Evolutionary conservation across 2,888 invertebrate species (phyloP).

Genomic region (Drosophila recens): DNA sequence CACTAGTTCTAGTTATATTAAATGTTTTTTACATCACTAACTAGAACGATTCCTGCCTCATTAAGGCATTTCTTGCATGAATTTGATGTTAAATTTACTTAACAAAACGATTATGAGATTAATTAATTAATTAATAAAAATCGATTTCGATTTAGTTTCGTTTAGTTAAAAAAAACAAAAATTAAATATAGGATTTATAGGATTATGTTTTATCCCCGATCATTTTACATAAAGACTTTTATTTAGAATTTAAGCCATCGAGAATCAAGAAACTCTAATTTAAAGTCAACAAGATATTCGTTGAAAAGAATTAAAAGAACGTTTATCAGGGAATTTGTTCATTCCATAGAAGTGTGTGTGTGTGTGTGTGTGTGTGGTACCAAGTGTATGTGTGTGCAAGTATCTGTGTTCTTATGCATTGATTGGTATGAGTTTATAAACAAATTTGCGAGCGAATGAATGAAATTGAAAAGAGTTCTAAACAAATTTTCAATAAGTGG

Average conservation of each 20-base stretch:
- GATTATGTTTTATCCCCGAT: not conserved
- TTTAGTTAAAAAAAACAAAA: not conserved
- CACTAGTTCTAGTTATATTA: too few species aligned
- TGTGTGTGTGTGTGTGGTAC: not conserved
- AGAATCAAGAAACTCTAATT: not conserved
- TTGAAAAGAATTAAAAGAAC: conserved; percentile 1
- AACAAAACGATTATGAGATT: not conserved
- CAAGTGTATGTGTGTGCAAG: not conserved
- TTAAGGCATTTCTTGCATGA: not conserved
- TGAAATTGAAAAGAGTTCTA: conserved; percentile 38
- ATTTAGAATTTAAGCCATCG: not conserved
- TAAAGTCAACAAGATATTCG: not conserved
- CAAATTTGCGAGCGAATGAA: conserved; percentile 36
- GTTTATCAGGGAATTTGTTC: conserved; percentile 1
- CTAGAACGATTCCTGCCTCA: not conserved
- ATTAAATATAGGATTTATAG: not conserved
- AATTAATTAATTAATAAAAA: too few species aligned
- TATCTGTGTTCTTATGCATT: not conserved
- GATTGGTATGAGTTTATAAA: conserved; percentile 21
- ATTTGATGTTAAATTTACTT: not conserved
- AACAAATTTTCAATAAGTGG: conserved; percentile 38
- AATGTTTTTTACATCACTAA: too few species aligned
- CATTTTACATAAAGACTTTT: not conserved
- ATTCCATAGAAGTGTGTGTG: not conserved
- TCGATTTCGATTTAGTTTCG: too few species aligned